Evolutionary conservation across 2,113 vertebrate genomes (phyloP).

Genomic region (Platichthys flesus): DNA sequence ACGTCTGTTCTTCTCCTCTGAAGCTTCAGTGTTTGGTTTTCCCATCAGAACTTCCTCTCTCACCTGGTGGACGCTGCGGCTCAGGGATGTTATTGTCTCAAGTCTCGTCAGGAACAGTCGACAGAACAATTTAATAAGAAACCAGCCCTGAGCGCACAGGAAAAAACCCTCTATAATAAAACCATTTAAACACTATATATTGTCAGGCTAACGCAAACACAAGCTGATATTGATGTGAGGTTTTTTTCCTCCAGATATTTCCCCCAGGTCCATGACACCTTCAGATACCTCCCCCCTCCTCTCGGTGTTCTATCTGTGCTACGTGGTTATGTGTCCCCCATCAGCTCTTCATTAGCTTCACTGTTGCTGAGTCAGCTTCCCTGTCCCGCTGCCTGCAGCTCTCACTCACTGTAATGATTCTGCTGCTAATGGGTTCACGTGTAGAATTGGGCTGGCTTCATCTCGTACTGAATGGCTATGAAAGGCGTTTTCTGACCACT

Average conservation of each 20-base stretch:
- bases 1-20: neutral
- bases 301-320: conserved; percentile 63
- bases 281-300: conserved; percentile 1
- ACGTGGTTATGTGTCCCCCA: conserved; percentile 66
- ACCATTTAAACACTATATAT: conserved; percentile 17
- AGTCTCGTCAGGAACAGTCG: conserved; percentile 13
- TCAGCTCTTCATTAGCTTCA: conserved; percentile 64
- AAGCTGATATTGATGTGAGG: conserved; percentile 38
- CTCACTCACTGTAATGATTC: conserved; percentile 1
- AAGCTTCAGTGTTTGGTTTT: neutral
- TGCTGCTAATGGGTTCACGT: conserved; percentile 45
- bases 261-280: conserved; percentile 28
- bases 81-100: conserved; percentile 6
- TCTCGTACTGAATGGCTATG: conserved; percentile 53
- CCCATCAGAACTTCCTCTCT: neutral
- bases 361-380: conserved; percentile 70
- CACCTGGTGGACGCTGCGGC: conserved; percentile 1
- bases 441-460: conserved; percentile 50
- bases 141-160: conserved; percentile 15
- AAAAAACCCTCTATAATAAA: neutral
- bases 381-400: conserved; percentile 45
- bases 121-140: conserved; percentile 30
- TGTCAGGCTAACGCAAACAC: conserved; percentile 4
- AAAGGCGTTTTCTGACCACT: conserved; percentile 37
- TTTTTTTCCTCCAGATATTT: conserved; percentile 45